Conservation (phyloP, 2,888 invertebrate genomes). For the Beris chalybata region DNA sequence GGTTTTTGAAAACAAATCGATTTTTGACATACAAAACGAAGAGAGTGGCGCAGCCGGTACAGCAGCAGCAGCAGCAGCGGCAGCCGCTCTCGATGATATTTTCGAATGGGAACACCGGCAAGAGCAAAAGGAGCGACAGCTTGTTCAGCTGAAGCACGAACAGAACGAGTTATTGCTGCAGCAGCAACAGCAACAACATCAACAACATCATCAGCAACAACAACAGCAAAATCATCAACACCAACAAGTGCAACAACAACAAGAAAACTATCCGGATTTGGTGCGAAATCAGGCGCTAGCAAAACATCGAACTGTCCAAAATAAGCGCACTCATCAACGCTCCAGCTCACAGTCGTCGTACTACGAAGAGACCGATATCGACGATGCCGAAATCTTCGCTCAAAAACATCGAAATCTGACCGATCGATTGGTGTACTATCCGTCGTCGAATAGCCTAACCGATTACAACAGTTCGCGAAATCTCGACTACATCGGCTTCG, state of each 20-base stretch:
- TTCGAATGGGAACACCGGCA: constrained; percentile 48
- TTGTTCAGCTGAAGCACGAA: constrained; percentile 47
- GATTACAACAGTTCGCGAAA: constrained; percentile 52
- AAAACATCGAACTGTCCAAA: neutral
- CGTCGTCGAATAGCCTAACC: constrained; percentile 60
- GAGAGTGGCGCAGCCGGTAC: constrained; percentile 41
- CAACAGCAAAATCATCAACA: constrained; percentile 14
- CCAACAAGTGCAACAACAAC: constrained; percentile 11
- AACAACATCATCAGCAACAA: constrained; percentile 6
- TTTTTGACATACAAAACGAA: constrained; percentile 48
- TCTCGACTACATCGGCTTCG: constrained; percentile 47
- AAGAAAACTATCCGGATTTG: constrained; percentile 40
- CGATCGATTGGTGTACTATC: constrained; percentile 81
- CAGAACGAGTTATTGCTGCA: constrained; percentile 47
- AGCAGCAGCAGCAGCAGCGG: constrained; percentile 10
- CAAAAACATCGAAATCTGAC: constrained; percentile 59
- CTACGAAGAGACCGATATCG: constrained; percentile 46
- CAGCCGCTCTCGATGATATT: constrained; percentile 48
- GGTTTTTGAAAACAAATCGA: constrained; percentile 55
- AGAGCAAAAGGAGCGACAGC: constrained; percentile 46
- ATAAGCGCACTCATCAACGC: neutral
- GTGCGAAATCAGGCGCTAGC: constrained; percentile 31
- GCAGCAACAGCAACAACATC: constrained; percentile 35
- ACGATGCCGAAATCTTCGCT: constrained; percentile 42
- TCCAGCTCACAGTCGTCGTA: constrained; percentile 26